A percentile compares a stretch with the other conserved stretches of the same genome.
These are phyloP conservation scores for Drosophila miranda DNA, from an alignment of 1,140 invertebrate species.

Conservation along the genomic window DNA sequence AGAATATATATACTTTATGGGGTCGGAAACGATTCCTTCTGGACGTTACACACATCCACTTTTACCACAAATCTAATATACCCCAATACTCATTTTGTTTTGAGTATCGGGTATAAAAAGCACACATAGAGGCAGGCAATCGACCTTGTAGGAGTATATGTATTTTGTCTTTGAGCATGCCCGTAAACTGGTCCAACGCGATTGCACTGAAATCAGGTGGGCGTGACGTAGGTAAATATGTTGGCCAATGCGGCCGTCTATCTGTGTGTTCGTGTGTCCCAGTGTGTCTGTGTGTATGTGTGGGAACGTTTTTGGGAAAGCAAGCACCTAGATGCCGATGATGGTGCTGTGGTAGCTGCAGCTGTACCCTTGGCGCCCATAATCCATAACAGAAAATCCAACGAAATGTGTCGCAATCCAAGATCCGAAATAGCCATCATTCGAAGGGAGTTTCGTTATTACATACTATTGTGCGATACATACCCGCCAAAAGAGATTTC, in stretches of 20 bases:
- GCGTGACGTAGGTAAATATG: conserved; percentile 77
- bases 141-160: conserved; percentile 79
- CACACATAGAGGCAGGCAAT: conserved; percentile 58
- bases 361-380: conserved; percentile 59
- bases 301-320: conserved; percentile 18
- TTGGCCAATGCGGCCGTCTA: conserved; percentile 60
- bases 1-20: no score
- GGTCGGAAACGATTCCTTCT: no score
- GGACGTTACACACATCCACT: no score
- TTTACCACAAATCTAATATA: no score
- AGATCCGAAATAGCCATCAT: conserved; percentile 65
- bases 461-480: conserved; percentile 5
- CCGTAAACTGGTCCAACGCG: conserved; percentile 79
- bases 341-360: conserved; percentile 8
- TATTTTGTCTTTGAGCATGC: conserved; percentile 80
- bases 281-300: conserved; percentile 11
- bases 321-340: no score
- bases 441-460: conserved; percentile 57
- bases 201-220: conserved; percentile 80
- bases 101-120: no score
- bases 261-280: conserved; percentile 11
- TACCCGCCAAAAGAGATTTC: conserved; percentile 35
- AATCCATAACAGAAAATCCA: conserved; percentile 55
- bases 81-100: no score
- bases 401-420: conserved; percentile 51